Evolutionary conservation across 2,797 vertebrate genomes (phyloP).

Genomic region (Sebastes itinus): DNA sequence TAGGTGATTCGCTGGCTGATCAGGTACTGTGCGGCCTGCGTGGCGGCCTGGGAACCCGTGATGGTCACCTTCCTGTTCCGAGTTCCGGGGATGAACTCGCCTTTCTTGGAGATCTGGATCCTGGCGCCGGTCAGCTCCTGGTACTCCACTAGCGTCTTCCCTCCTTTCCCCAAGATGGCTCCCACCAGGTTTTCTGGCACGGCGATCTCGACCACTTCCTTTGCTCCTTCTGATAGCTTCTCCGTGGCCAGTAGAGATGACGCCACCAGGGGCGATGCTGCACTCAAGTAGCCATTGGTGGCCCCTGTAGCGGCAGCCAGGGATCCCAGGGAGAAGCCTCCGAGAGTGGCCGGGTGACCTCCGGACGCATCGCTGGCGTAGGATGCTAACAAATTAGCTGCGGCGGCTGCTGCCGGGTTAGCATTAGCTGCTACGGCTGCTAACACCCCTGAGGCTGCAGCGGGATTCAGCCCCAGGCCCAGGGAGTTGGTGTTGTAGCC

Average conservation of each 20-base stretch:
- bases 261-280: constrained; percentile 87
- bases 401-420: constrained; percentile 91
- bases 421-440: constrained; percentile 91
- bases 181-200: constrained; percentile 96
- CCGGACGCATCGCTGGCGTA: constrained; percentile 89
- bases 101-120: constrained; percentile 98
- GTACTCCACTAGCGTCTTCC: constrained; percentile 96
- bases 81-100: constrained; percentile 96
- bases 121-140: constrained; percentile 95
- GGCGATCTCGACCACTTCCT: constrained; percentile 95
- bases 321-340: constrained; percentile 90
- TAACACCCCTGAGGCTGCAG: constrained; percentile 89
- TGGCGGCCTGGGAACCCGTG: constrained; percentile 92
- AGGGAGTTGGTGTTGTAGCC: constrained; percentile 96
- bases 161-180: constrained; percentile 95
- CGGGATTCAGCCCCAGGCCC: constrained; percentile 91
- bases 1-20: constrained; percentile 98
- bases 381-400: constrained; percentile 91
- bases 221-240: constrained; percentile 91
- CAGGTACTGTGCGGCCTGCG: constrained; percentile 95
- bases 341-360: constrained; percentile 81
- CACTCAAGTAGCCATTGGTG: constrained; percentile 90
- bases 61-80: constrained; percentile 97
- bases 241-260: constrained; percentile 90
- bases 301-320: constrained; percentile 88